Base-by-base conservation (phyloP, 2,888 invertebrate species). In the Zygogramma bicolorata region DNA sequence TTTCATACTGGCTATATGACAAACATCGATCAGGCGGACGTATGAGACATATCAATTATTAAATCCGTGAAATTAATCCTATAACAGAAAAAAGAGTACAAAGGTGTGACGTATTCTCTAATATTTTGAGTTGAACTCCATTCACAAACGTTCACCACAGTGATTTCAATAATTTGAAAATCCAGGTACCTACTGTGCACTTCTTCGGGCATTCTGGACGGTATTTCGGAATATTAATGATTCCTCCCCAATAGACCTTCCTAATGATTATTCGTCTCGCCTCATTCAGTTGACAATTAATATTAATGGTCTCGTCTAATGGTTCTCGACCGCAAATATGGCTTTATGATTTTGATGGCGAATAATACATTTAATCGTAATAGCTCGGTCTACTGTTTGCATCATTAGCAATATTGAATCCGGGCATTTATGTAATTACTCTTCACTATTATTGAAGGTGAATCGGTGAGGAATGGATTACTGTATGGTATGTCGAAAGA, bases 401-500 rank as follows among this genome's bases (percentile, higher is more conserved):
- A 25, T 27, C 15, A 53, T 53, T 53, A 53, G 53, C 53, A 25
- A 25, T 27, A 53, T 53, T 53, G 27, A 53, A 53, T 53, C 53
- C 53, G 25, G 53, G 27, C 53, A 53, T 53, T 53, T 7, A 53
- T 53, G 27, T 53, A 53, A 53, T 53, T 53, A 53, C 53, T n/a
- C 25, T 53, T 10, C 53, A 53, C 3, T 18, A 46, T 46, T 46
- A 46, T 46, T 22, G 46, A 25, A 53, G 53, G 25, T 27, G 15
- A 3, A 53, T 20, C 10, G 20, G 10, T 8, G 20, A 46, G 46
- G 3, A 20, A 46, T 20, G 8, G 10, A 20, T 20, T 18, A 46
- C 10, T 46, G 10, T 46, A 46, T 46, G 20, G 8, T 7, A 46
- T 18, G 20, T 10, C 20, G 20, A 20, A 18, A 8, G 10, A 8